Evolutionary conservation across 2,888 invertebrate genomes (phyloP).

Genomic region (Leptinotarsa tumamoca): DNA sequence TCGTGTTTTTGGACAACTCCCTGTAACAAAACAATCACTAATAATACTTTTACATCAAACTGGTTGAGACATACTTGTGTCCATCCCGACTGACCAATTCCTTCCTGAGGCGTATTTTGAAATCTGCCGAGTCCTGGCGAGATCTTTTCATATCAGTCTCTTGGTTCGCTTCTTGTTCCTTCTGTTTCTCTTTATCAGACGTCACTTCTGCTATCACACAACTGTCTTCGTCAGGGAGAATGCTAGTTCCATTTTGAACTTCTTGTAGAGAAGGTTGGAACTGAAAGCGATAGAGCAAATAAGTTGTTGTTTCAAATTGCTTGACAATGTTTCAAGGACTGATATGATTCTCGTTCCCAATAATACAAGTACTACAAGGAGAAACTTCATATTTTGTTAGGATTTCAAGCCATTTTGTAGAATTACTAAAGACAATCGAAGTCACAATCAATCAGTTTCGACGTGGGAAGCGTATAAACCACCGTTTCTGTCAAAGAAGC

Average conservation of each 20-base stretch:
- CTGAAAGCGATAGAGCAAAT: slow-evolving; percentile 44
- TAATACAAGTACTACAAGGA: no score
- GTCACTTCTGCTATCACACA: slow-evolving; percentile 65
- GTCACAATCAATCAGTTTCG: no score
- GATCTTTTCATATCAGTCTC: slow-evolving; percentile 68
- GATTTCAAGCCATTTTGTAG: no score
- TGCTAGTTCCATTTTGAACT: slow-evolving; percentile 66
- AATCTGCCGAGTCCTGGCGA: slow-evolving; percentile 81
- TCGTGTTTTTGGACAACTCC: slow-evolving; percentile 77
- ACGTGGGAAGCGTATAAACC: no score
- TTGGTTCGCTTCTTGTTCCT: slow-evolving; percentile 64
- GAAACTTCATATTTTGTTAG: no score
- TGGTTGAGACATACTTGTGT: slow-evolving; percentile 74
- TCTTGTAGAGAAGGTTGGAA: slow-evolving; percentile 64
- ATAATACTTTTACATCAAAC: background rate
- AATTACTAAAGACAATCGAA: no score
- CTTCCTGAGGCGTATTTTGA: slow-evolving; percentile 82
- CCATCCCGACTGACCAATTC: slow-evolving; percentile 88
- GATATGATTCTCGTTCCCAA: no score
- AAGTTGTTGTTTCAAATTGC: no score
- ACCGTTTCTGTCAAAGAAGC: no score
- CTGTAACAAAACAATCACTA: slow-evolving; percentile 59
- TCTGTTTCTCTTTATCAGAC: slow-evolving; percentile 61
- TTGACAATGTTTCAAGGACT: no score
- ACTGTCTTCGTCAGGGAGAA: slow-evolving; percentile 66